Evolutionary conservation across 2,797 vertebrate genomes (phyloP), one percentile per base, ranked within the genome.

Genomic region (Semaprochilodus insignis): DNA sequence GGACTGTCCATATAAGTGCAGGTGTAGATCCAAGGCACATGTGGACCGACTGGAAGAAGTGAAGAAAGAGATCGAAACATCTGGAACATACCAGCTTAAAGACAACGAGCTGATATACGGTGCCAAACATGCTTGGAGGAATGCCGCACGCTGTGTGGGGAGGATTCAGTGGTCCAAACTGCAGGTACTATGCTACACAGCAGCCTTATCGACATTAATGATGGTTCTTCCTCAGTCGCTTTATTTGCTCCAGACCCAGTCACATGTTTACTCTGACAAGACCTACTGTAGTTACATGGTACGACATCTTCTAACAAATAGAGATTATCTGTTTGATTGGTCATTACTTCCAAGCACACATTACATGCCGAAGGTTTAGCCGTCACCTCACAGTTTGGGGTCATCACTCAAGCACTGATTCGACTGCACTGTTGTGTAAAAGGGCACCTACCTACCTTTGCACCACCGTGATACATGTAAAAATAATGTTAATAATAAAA

Each of bases 141-240:
- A 99, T 0, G 98, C 98, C 0, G 93, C 98, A 7, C 95, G 98
- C 19, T 99, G 98, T 0, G 96, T 99, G 0, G 98, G 98, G 75
- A 95, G 98, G 89, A 99, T 99, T 88, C 98, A 99, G 93, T 99
- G 98, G 98, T 99, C 98, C 91, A 99, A 99, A 90, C 93, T 99
- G 74, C 98, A 99, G 97, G 98, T 98, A 67, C 51, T 48, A 16
- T 2, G 1, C 19, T 48, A 31, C 21, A 15, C 3, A 69, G 36
- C 66, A 40, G 36, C 6, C 17, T 10, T 67, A 19, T 13, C 21
- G 17, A 21, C 65, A 25, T 31, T 72, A 72, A 6, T 5, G 23
- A 10, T 72, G 48, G 48, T 19, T 21, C 23, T 40, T 27, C 7
- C n/a, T 59, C 52, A 44, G 44, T 44, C 7, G 8, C 17, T 21